Conservation (phyloP, 2,113 vertebrate species). For the Myrmecobius fasciatus region DNA sequence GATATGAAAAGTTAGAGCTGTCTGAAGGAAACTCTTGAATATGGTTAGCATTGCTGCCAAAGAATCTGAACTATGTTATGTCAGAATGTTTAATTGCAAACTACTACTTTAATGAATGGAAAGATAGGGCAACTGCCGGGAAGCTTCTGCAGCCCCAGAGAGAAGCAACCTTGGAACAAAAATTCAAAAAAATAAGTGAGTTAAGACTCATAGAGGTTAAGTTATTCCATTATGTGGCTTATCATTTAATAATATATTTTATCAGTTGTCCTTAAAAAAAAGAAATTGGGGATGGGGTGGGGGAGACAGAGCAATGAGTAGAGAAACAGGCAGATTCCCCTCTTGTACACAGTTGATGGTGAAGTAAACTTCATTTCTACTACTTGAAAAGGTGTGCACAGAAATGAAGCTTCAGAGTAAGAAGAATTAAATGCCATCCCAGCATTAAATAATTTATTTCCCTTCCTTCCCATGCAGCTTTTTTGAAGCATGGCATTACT, state of each 20-base stretch:
- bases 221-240: neutral
- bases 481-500: constrained; percentile 77
- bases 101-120: constrained; percentile 84
- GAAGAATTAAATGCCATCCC: constrained; percentile 73
- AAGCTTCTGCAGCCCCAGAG: constrained; percentile 76
- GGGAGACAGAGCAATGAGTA: neutral
- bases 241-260: no score
- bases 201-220: constrained; percentile 45
- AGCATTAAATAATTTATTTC: constrained; percentile 72
- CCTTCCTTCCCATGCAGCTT: constrained; percentile 75
- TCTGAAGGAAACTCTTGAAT: constrained; percentile 83
- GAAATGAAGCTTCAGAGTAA: constrained; percentile 70
- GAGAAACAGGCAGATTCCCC: neutral
- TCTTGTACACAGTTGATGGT: neutral
- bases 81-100: constrained; percentile 84
- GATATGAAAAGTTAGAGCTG: constrained; percentile 82
- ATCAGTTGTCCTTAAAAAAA: neutral
- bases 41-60: constrained; percentile 82
- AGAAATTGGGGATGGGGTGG: neutral
- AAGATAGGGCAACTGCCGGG: constrained; percentile 81
- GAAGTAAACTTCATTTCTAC: constrained; percentile 48
- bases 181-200: constrained; percentile 67
- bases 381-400: constrained; percentile 71
- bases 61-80: constrained; percentile 85
- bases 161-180: constrained; percentile 73